phyloP scores from a whole-genome alignment of 2,113 vertebrate species.

The Hippopotamus amphibius region DNA sequence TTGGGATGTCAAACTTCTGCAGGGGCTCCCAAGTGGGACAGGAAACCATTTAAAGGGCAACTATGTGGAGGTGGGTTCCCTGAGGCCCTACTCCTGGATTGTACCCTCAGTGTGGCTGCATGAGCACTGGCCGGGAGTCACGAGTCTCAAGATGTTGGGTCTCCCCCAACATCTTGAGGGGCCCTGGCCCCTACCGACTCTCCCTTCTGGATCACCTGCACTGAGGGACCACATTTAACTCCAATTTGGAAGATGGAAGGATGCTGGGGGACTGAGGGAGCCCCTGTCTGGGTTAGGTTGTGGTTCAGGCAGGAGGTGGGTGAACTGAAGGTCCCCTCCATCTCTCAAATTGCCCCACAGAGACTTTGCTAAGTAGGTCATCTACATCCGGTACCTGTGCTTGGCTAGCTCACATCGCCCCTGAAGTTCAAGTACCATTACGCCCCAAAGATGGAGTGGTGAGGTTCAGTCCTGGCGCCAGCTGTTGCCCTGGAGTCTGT shows the following conservation, averaged over 20 bases:
- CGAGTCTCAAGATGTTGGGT: not conserved
- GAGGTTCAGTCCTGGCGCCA: not conserved
- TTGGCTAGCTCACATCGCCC: not conserved
- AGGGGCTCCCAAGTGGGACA: not conserved
- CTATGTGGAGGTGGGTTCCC: not conserved
- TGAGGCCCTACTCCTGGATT: not conserved
- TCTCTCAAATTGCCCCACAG: not conserved
- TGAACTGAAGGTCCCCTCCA: not conserved
- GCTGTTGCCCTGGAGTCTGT: not conserved
- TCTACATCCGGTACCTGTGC: not conserved
- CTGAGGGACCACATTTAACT: not conserved
- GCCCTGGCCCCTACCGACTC: too few species aligned
- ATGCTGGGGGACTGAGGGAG: not conserved
- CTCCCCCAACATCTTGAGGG: not conserved
- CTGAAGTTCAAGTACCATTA: not conserved
- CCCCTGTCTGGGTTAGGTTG: not conserved
- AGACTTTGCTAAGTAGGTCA: not conserved
- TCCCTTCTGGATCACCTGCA: not conserved
- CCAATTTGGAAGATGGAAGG: conserved; percentile 17
- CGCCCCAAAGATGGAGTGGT: not conserved
- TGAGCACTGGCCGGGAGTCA: not conserved
- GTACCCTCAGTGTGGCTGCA: not conserved
- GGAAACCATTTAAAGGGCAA: not conserved
- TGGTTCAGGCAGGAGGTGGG: not conserved
- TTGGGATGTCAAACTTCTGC: not conserved